Evolutionary conservation across 2,888 invertebrate genomes (phyloP), one percentile per base, ranked within the genome.

Genomic region (Xanthia togata): DNA sequence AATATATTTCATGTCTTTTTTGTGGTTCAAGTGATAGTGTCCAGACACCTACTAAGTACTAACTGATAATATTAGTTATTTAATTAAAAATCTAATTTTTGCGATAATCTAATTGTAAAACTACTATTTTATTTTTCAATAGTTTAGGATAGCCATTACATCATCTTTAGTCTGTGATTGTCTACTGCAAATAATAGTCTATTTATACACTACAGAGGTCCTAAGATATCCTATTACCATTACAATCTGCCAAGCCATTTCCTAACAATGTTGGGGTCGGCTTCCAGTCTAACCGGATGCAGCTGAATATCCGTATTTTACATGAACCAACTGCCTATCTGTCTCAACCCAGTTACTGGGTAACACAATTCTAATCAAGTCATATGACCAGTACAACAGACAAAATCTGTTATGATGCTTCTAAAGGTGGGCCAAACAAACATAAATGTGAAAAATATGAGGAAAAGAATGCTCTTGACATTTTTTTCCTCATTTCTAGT

Each of bases 1-100:
- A 57, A n/a, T 64, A 14, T 59, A 59, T 59, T 31, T 11, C 41
- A 35, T 63, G 1, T 26, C 0, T 81, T 17, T 71, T 53, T 78
- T 80, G n/a, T 57, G 38, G 6, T 69, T 20, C 2, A 60, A 8
- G 12, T 53, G 6, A 72, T 31, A 8, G 23, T 50, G n/a, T 44
- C 1, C 8, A 31, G 4, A 23, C 11, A 38, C 20, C 26, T 70
- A 44, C 1, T 26, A 70, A n/a, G 6, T n/a, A n/a, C 4, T 35
- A 41, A 59, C 20, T n/a, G 6, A 11, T 44, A 47, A 8, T 17
- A 53, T 26, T 11, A 31, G 14, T 6, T 14, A 17, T 23, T 44
- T 8, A 20, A 59, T 31, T 2, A 41, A 68, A 26, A 79, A 53
- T 53, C n/a, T 11, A 53, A 44, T 44, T 78, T 35, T 68, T 20